These are phyloP conservation scores for Dorcus hopei DNA, from an alignment of 2,888 invertebrate genomes.

Conservation along the genomic window DNA sequence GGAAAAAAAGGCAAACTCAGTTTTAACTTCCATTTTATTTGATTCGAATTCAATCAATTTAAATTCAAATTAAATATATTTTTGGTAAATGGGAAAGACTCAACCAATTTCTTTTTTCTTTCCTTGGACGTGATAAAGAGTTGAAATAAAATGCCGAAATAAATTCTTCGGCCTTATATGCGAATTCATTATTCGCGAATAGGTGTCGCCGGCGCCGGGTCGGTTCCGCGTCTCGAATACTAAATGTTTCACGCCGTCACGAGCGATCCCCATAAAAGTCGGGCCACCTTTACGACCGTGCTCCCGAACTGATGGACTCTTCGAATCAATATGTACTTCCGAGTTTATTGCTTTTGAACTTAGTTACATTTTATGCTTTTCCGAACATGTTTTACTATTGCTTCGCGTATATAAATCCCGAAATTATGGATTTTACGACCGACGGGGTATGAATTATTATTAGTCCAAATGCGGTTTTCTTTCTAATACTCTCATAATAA, in stretches of 20 bases:
- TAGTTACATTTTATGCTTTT: conserved; percentile 20
- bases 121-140: neutral
- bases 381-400: conserved; percentile 12
- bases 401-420: too few species aligned
- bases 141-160: conserved; percentile 11
- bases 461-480: too few species aligned
- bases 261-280: conserved; percentile 20
- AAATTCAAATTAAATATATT: too few species aligned
- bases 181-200: conserved; percentile 22
- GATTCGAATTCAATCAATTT: too few species aligned
- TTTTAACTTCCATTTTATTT: too few species aligned
- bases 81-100: too few species aligned
- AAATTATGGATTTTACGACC: too few species aligned
- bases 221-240: conserved; percentile 20
- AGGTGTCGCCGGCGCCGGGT: conserved; percentile 23
- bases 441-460: too few species aligned
- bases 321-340: conserved; percentile 26
- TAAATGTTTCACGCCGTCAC: conserved; percentile 22
- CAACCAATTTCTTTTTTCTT: too few species aligned
- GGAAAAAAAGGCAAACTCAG: too few species aligned
- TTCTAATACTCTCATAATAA: too few species aligned
- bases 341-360: conserved; percentile 21
- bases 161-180: conserved; percentile 19
- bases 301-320: conserved; percentile 25
- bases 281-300: conserved; percentile 24